phyloP scores from a whole-genome alignment of 2,888 invertebrate genomes.

The Adineta ricciae region DNA sequence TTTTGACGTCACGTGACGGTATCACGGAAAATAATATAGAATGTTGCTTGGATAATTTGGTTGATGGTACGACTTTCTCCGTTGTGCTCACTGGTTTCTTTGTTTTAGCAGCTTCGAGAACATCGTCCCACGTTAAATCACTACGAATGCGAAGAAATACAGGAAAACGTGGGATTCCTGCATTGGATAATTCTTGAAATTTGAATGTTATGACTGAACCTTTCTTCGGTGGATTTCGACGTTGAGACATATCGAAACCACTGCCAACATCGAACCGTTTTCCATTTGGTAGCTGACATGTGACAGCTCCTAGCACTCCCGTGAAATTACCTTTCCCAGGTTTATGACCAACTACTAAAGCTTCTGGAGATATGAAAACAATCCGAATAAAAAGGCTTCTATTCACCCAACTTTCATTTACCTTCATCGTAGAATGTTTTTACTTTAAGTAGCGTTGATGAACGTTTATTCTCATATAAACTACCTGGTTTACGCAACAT shows the following conservation, averaged over 20 bases:
- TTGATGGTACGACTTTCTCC: neutral
- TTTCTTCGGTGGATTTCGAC: constrained; percentile 43
- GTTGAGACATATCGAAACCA: constrained; percentile 35
- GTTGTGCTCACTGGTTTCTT: constrained; percentile 37
- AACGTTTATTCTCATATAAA: constrained; percentile 41
- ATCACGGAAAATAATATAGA: constrained; percentile 3
- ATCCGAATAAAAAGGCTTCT: neutral
- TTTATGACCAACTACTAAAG: constrained; percentile 43
- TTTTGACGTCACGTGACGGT: neutral
- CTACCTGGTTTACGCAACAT: constrained; percentile 46
- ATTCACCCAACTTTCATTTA: neutral
- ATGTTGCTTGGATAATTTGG: constrained; percentile 32
- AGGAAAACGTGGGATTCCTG: constrained; percentile 44
- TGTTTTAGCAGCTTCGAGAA: constrained; percentile 35
- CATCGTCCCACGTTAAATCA: neutral
- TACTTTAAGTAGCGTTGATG: constrained; percentile 43
- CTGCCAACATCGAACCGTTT: constrained; percentile 44
- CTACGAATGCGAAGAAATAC: constrained; percentile 39
- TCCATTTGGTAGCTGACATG: constrained; percentile 44
- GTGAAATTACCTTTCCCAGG: constrained; percentile 41
- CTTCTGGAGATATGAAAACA: constrained; percentile 37
- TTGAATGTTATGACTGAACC: constrained; percentile 46
- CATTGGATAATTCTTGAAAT: constrained; percentile 45
- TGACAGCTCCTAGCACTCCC: constrained; percentile 40
- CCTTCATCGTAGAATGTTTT: constrained; percentile 47